These are phyloP conservation scores for Micrasema minimum DNA, from an alignment of 1,140 invertebrate genomes.

Conservation along the genomic window DNA sequence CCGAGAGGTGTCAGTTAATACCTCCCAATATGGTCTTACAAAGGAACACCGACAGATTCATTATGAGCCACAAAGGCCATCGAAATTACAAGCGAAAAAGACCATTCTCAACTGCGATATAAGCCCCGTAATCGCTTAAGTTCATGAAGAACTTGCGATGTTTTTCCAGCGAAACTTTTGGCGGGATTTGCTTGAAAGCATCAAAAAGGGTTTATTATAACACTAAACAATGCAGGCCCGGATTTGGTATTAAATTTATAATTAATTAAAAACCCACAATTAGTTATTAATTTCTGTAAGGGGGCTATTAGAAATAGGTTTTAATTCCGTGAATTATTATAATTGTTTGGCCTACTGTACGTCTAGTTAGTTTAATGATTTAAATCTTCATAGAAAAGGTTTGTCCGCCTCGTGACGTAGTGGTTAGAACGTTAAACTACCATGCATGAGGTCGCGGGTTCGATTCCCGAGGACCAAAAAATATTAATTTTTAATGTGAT, in stretches of 20 bases:
- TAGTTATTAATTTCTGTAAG: too few species aligned
- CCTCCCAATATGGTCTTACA: constrained; percentile 61
- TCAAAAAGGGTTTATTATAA: constrained; percentile 54
- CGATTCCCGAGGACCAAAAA: too few species aligned
- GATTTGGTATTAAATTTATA: constrained; percentile 13
- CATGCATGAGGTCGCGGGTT: too few species aligned
- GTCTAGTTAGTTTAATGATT: too few species aligned
- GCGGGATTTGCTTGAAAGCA: constrained; percentile 52
- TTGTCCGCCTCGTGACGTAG: too few species aligned
- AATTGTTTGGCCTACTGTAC: too few species aligned
- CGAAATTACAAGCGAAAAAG: not conserved
- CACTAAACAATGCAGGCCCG: constrained; percentile 51
- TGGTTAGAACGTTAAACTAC: too few species aligned
- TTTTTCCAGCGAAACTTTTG: constrained; percentile 3
- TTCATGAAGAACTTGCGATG: not conserved
- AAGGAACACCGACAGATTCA: constrained; percentile 57
- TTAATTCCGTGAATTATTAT: too few species aligned
- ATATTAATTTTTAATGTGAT: too few species aligned
- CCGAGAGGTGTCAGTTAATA: constrained; percentile 57
- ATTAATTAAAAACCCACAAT: too few species aligned
- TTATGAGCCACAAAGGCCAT: not conserved
- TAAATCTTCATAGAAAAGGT: too few species aligned
- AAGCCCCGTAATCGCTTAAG: not conserved
- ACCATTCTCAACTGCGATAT: not conserved
- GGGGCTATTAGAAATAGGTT: too few species aligned